These are phyloP conservation scores for Oxyruncus cristatus DNA, from an alignment of 2,113 vertebrate species.

Conservation along the genomic window DNA sequence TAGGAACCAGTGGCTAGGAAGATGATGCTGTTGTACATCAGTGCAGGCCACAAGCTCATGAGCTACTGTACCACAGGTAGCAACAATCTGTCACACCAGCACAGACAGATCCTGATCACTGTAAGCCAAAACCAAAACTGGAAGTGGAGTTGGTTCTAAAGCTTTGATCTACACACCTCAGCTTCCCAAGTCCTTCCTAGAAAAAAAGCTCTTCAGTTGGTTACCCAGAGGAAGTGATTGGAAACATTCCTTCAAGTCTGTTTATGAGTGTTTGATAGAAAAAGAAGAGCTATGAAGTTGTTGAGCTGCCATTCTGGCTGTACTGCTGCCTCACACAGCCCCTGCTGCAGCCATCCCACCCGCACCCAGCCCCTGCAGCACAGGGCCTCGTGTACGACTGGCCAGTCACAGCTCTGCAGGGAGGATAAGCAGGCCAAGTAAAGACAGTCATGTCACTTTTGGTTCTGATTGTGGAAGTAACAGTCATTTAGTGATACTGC, in stretches of 20 bases:
- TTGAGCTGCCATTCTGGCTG: background rate
- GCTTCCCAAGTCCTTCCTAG: background rate
- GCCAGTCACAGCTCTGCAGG: background rate
- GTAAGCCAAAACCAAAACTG: background rate
- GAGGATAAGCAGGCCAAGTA: background rate
- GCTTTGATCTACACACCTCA: background rate
- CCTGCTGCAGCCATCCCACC: background rate
- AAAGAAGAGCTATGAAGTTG: background rate
- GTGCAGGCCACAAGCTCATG: background rate
- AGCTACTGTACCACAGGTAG: background rate
- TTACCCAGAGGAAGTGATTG: background rate
- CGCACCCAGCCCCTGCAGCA: background rate
- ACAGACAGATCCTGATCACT: background rate
- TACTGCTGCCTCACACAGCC: background rate
- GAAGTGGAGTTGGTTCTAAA: background rate
- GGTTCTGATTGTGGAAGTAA: background rate
- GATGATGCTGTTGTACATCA: background rate
- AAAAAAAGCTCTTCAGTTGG: background rate
- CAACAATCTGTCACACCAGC: background rate
- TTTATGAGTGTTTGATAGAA: background rate
- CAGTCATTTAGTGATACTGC: background rate
- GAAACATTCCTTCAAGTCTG: background rate
- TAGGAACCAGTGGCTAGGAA: background rate
- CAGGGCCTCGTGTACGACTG: rapidly evolving
- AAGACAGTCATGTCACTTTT: background rate